These are phyloP conservation scores for Anaspis maculata DNA, from an alignment of 2,888 invertebrate genomes.

Conservation along the genomic window DNA sequence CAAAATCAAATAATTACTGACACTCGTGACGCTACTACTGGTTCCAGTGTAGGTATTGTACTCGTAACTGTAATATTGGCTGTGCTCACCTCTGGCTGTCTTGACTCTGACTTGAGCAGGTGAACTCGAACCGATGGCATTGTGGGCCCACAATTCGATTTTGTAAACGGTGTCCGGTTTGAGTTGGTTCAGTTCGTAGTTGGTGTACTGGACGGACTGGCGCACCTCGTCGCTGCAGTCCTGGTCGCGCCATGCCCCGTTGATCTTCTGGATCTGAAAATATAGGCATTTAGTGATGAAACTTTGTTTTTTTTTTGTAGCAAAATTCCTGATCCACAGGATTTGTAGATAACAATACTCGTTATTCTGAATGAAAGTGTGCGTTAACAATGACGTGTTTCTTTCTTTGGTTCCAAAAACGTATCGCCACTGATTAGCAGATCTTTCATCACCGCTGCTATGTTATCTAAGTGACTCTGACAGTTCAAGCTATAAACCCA, in stretches of 20 bases:
- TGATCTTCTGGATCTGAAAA: constrained; percentile 55
- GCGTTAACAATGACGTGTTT: too few relatives aligned
- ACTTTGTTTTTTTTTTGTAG: too few relatives aligned
- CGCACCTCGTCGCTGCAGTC: constrained; percentile 52
- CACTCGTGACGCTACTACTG: too few relatives aligned
- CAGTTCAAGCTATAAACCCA: too few relatives aligned
- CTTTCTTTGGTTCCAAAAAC: too few relatives aligned
- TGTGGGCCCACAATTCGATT: constrained; percentile 77
- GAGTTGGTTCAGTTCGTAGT: constrained; percentile 60
- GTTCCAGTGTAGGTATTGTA: constrained; percentile 2
- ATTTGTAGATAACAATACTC: too few relatives aligned
- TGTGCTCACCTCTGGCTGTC: constrained; percentile 77
- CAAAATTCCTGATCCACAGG: too few relatives aligned
- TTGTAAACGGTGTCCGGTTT: constrained; percentile 74
- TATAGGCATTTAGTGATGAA: neutral
- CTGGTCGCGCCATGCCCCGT: constrained; percentile 55
- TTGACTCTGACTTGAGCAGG: constrained; percentile 72
- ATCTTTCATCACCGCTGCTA: too few relatives aligned
- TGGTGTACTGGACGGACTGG: constrained; percentile 54
- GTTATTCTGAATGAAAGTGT: too few relatives aligned
- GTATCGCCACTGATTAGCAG: too few relatives aligned
- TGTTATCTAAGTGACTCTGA: too few relatives aligned
- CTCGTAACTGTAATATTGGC: constrained; percentile 25
- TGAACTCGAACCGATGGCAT: constrained; percentile 73
- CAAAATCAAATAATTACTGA: too few relatives aligned